These are phyloP conservation scores for Trochalopteron elliotii DNA, from an alignment of 2,113 vertebrate genomes.

Conservation along the genomic window DNA sequence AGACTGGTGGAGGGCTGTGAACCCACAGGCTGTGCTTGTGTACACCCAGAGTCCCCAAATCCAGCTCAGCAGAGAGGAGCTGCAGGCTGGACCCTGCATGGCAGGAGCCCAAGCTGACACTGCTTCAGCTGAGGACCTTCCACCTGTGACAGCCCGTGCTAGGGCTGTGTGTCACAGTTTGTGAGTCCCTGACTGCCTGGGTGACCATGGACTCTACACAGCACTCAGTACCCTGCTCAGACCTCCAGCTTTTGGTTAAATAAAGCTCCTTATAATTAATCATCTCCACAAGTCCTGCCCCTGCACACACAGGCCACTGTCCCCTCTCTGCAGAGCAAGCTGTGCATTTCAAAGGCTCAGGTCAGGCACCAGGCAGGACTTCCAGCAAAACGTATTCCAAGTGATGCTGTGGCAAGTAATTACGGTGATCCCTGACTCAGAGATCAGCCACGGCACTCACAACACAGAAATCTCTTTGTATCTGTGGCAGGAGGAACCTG, in stretches of 20 bases:
- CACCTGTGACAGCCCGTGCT: neutral
- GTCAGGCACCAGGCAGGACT: neutral
- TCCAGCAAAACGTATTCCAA: neutral
- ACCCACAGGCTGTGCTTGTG: neutral
- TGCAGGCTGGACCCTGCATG: neutral
- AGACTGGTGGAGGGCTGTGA: neutral
- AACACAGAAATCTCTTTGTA: neutral
- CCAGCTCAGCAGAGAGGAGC: neutral
- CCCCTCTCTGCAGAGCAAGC: neutral
- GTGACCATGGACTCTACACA: neutral
- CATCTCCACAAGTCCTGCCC: neutral
- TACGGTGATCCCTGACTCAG: neutral
- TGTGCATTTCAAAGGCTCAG: neutral
- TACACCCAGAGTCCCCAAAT: neutral
- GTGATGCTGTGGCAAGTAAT: neutral
- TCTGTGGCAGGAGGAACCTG: neutral
- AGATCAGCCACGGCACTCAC: neutral
- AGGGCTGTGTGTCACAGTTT: neutral
- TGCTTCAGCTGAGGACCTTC: constrained; percentile 17
- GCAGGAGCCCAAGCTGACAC: neutral
- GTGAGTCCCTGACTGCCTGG: neutral
- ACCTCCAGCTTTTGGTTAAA: neutral
- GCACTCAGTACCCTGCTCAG: neutral
- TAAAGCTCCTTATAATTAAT: constrained; percentile 3
- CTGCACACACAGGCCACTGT: neutral